Base-by-base conservation (phyloP, 2,888 invertebrate genomes). In the Dione juno region DNA sequence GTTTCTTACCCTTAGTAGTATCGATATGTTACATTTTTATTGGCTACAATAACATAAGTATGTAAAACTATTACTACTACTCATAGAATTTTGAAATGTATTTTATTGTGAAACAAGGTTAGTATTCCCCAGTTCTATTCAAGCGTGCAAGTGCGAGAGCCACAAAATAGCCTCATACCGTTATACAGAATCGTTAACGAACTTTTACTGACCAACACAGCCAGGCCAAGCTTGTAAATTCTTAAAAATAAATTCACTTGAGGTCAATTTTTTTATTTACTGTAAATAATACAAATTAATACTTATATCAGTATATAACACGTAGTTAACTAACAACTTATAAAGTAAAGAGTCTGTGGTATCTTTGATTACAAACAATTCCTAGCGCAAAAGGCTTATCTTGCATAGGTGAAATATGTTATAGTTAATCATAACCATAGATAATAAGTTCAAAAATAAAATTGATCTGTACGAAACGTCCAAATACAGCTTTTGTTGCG, bases 81-180 rank as follows among this genome's bases (percentile, higher is more conserved):
- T 52, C 50, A 37, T 48, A 14, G 54, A 67, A 48, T 41, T 54
- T 65, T 65, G 63, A 28, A 54, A 64, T 66, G 43, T 43, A 50
- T 71, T 45, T 58, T 21, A 16, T 67, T 21, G 21, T 28, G 43
- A 72, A 73, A 74, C 74, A 75, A 74, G 78, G 77, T 75, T 70
- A 76, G 67, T 75, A 76, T 76, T 75, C 68, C 70, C 73, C 64
- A 53, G 63, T 61, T 70, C 71, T 72, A 74, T 70, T 73, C 69
- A 68, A 74, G 66, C 71, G 75, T 73, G 71, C 70, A 74, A 72
- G 74, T 73, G 76, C 72, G 73, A 70, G 67, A 50, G 63, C 53
- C 67, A 74, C 71, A 63, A 73, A 76, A 77, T 74, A 70, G 67
- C 68, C 70, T 57, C 73, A 72, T 72, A 74, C 78, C 76, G 78